A percentile compares a stretch with the other conserved stretches of the same genome.
Conservation (phyloP, 2,113 vertebrate species). For the Misgurnus anguillicaudatus region DNA sequence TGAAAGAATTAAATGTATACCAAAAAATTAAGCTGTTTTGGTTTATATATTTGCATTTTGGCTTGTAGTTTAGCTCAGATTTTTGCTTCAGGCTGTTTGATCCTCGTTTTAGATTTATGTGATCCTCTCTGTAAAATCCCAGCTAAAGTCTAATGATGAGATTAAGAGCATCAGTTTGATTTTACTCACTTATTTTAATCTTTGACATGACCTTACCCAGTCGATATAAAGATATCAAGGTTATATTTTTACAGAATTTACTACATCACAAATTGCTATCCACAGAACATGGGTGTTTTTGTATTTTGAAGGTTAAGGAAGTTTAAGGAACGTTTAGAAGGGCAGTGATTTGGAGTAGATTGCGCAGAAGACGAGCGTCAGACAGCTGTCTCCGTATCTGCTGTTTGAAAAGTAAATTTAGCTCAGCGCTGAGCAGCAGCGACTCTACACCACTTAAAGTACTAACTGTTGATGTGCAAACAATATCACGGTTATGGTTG, state of each 20-base stretch:
- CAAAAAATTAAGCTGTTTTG: neutral
- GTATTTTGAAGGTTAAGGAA: neutral
- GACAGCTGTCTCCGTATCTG: conserved; percentile 31
- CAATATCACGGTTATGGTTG: conserved; percentile 34
- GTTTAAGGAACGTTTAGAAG: neutral
- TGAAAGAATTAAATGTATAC: too few relatives aligned
- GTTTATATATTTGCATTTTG: too few relatives aligned
- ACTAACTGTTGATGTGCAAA: conserved; percentile 54
- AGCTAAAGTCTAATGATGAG: too few relatives aligned
- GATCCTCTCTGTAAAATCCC: too few relatives aligned
- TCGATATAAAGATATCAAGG: too few relatives aligned
- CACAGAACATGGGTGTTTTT: neutral
- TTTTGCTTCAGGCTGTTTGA: neutral
- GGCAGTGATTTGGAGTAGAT: neutral
- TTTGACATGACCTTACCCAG: too few relatives aligned
- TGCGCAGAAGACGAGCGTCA: conserved; percentile 1
- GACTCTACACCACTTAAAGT: conserved; percentile 28
- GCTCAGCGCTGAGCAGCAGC: neutral
- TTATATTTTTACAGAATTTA: too few relatives aligned
- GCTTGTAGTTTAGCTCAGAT: neutral
- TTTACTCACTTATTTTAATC: too few relatives aligned
- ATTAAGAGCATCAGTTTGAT: too few relatives aligned
- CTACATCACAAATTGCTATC: too few relatives aligned
- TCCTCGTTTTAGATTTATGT: neutral
- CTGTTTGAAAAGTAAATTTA: conserved; percentile 47